Evolutionary conservation across 1,140 invertebrate species (phyloP), one percentile per base, ranked within the genome.

Genomic region (Heliconius nattereri): DNA sequence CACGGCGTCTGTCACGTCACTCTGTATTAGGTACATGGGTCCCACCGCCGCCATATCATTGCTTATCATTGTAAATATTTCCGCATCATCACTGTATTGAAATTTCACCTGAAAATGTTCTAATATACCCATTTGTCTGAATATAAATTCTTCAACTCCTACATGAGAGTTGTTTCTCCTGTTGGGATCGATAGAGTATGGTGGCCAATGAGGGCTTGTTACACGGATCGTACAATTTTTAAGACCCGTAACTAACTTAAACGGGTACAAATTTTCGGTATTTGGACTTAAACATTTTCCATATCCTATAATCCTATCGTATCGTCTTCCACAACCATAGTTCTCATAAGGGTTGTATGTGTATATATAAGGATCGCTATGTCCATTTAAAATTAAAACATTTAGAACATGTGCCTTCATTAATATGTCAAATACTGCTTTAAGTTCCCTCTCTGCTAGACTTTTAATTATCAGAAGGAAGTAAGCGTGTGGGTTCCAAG

Each of bases 291-390:
- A 57, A 74, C 86, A 87, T 77, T 82, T 84, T 26, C 86, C 86
- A 9, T 78, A 76, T 60, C 79, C 74, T 32, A 85, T 84, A 9
- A 87, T 78, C 45, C 75, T 76, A 8, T 85, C 75, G 71, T 84
- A 88, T 29, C 78, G 78, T 70, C 80, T 73, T 13, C 85, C 86
- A 23, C 90, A 92, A 7, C 82, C 83, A 32, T 85, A 87, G 57
- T 91, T 86, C 20, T 89, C 87, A 35, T 85, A 91, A 13, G 89
- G 86, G 79, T 92, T 88, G 29, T 90, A 92, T 0, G 86, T 86
- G 37, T 86, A 90, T 19, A 90, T 23, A 2, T 85, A 23, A 6
- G 81, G 78, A 26, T 87, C 76, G 8, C 35, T 57, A 3, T 76
- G 79, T 11, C 73, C 79, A 49, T 87, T 83, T 2, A 92, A 16